phyloP scores from a whole-genome alignment of 2,113 vertebrate genomes.

The Pontoporia blainvillei region DNA sequence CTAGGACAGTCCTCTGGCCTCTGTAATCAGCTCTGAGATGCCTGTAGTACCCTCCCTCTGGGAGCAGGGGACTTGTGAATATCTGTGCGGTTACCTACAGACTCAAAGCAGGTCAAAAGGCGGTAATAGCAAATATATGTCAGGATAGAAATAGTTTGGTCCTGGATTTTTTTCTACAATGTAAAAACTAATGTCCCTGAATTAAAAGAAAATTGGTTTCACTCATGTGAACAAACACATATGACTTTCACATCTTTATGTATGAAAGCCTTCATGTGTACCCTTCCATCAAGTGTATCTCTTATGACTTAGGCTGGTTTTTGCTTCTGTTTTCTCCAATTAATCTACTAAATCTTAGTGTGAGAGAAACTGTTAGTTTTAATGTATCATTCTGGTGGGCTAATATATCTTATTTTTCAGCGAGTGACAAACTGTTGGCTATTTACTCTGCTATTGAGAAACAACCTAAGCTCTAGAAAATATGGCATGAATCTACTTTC shows the following conservation, averaged over 20 bases:
- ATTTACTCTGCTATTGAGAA: neutral
- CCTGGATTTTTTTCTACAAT: neutral
- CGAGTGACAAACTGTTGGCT: neutral
- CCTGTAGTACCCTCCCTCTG: neutral
- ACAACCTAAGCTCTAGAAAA: neutral
- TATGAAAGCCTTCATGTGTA: neutral
- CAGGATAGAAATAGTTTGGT: neutral
- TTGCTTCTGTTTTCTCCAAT: neutral
- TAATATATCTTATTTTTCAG: neutral
- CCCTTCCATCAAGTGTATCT: neutral
- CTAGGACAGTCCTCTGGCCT: neutral
- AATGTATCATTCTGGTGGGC: neutral
- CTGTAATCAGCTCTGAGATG: neutral
- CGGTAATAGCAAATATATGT: neutral
- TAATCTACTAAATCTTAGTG: neutral
- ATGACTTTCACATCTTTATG: neutral
- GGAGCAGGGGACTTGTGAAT: neutral
- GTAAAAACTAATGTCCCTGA: neutral
- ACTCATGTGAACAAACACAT: neutral
- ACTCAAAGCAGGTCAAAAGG: neutral
- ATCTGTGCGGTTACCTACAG: neutral
- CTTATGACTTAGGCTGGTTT: neutral
- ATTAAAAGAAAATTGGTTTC: neutral
- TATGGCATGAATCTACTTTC: neutral
- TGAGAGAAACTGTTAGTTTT: neutral